Percentiles rank a stretch among this genome's conserved stretches.
phyloP scores from a whole-genome alignment of 2,113 vertebrate genomes.

The Cottus gobio region DNA sequence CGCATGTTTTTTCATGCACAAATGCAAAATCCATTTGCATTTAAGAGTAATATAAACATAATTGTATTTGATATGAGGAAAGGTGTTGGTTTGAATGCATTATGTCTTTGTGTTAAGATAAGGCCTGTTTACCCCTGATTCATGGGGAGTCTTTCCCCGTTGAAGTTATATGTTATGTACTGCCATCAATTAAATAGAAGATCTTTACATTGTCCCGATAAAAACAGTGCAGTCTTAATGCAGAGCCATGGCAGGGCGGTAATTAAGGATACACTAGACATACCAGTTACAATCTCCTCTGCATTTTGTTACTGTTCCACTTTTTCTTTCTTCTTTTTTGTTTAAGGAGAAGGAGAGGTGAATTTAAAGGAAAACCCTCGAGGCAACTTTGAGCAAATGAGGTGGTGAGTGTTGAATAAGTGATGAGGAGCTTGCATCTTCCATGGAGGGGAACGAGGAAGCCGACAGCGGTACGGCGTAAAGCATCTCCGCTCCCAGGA shows the following conservation, averaged over 20 bases:
- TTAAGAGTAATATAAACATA: not conserved
- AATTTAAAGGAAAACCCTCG: slow-evolving; percentile 17
- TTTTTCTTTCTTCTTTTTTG: not conserved
- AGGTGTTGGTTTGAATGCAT: not conserved
- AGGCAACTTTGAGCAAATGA: slow-evolving; percentile 15
- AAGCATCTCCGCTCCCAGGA: slow-evolving; percentile 7
- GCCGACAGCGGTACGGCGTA: not conserved
- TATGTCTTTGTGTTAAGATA: not conserved
- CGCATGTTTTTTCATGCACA: not conserved
- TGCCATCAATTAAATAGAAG: not conserved
- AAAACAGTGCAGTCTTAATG: not conserved
- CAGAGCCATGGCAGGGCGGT: not conserved
- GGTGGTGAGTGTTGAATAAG: slow-evolving; percentile 32
- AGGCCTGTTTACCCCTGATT: not conserved
- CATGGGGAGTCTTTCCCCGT: not conserved
- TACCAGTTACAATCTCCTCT: not conserved
- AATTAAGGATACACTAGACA: not conserved
- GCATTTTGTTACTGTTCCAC: slow-evolving; percentile 18
- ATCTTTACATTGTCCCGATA: not conserved
- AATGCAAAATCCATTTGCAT: not conserved
- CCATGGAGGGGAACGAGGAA: slow-evolving; percentile 18
- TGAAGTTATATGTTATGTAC: not conserved
- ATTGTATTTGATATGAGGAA: not conserved
- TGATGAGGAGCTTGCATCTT: slow-evolving; percentile 30
- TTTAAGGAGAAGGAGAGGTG: not conserved